Evolutionary conservation across 2,797 vertebrate species (phyloP), one percentile per base, ranked within the genome.

Genomic region (Lagocephalus sceleratus): DNA sequence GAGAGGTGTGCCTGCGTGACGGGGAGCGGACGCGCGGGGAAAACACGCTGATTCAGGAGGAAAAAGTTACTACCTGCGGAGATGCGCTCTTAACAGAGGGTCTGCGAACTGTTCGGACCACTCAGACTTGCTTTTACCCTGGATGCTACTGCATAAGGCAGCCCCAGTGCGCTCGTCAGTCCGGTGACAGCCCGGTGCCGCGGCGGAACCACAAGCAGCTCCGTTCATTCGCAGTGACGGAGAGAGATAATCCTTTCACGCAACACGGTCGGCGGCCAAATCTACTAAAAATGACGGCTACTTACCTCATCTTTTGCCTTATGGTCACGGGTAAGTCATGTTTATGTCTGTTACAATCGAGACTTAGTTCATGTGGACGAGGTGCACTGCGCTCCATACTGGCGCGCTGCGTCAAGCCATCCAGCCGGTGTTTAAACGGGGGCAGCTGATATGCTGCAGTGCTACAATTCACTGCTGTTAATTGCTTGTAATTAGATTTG

Each of bases 231-330:
- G 10, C 68, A 68, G 38, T 43, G 60, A 71, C 76, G 45, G 77
- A 78, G 68, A 52, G 25, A 73, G 40, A 25, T 48, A 69, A 70
- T 60, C 64, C 54, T 42, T 75, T 73, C 57, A 66, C 62, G 55
- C 62, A 42, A 55, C 68, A 51, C 50, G 63, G 22, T 56, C 66
- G 64, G 54, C 60, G 47, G 17, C 40, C 58, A 73, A 47, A 72
- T 57, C 69, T 22, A 25, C 70, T 46, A 81, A 49, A 72, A 73
- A 92, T 92, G 89, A 67, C 76, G 57, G 70, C 75, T 66, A 60
- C 87, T 52, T 90, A 83, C 80, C 65, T 91, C 71, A 59, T 88
- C 51, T 71, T 91, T 66, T 89, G 87, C 87, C 85, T 91, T 80
- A 76, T 86, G 76, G 87, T 68, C 63, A 80, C 88, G 88, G 89